Percentiles rank a stretch among this genome's conserved stretches.
Evolutionary conservation across 2,797 vertebrate species (phyloP).

Genomic region (Linurgus olivaceus): DNA sequence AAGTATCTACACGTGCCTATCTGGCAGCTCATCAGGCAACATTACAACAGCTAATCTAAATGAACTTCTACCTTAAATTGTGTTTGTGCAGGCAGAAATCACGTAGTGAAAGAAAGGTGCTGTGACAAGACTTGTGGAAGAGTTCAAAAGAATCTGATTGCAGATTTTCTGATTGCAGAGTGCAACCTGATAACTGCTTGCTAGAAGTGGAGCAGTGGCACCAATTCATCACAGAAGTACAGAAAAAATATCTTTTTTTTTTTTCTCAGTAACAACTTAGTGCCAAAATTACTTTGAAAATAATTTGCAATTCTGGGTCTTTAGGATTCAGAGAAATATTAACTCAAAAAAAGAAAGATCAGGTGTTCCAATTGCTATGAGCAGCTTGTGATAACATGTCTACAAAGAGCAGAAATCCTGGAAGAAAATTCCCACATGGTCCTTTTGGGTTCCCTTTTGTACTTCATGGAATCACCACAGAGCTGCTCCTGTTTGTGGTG

Average conservation of each 20-base stretch:
- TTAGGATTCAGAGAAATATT: background rate
- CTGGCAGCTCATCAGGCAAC: conserved; percentile 48
- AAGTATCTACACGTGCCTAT: background rate
- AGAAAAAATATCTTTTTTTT: background rate
- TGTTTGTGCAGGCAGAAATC: conserved; percentile 39
- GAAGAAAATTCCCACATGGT: background rate
- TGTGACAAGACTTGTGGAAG: background rate
- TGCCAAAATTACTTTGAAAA: background rate
- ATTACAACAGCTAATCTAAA: conserved; percentile 7
- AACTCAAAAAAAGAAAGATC: background rate
- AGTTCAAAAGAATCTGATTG: conserved; percentile 41
- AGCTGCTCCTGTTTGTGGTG: background rate
- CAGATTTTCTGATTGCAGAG: conserved; percentile 21
- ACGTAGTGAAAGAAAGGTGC: background rate
- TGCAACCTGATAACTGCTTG: background rate
- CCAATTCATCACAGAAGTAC: background rate
- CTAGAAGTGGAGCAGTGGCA: background rate
- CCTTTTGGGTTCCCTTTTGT: background rate
- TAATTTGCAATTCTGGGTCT: background rate
- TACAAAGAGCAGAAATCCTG: background rate
- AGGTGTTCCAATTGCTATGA: background rate
- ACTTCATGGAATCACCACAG: background rate
- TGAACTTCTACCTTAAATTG: conserved; percentile 18
- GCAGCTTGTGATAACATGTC: background rate
- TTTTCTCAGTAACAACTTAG: background rate